A percentile compares a stretch with the other conserved stretches of the same genome.
Evolutionary conservation across 2,888 invertebrate genomes (phyloP).

Genomic region (Agrotis segetum): DNA sequence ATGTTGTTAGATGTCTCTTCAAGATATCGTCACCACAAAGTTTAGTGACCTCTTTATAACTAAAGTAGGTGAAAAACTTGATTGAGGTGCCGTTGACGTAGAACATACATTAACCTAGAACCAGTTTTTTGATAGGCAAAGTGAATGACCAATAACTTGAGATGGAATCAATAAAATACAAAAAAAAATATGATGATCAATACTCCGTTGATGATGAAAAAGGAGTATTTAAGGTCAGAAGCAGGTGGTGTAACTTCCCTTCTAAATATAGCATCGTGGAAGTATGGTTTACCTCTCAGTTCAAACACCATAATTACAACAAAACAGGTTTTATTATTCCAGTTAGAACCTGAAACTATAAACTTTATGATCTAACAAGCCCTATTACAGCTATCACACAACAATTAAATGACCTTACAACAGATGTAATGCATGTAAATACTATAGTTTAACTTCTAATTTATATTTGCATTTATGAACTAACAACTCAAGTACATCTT

Average conservation of each 20-base stretch:
- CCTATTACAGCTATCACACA: not conserved
- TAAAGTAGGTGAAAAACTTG: slow-evolving; percentile 32
- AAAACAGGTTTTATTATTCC: not conserved
- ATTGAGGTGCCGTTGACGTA: not conserved
- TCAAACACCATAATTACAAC: too few species aligned
- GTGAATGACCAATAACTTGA: slow-evolving; percentile 9
- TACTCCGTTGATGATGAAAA: not conserved
- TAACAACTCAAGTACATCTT: not conserved
- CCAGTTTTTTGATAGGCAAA: slow-evolving; percentile 28
- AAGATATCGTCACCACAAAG: slow-evolving; percentile 18
- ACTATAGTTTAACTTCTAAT: slow-evolving; percentile 22
- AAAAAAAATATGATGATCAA: not conserved
- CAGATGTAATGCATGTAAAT: not conserved
- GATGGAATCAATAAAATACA: not conserved
- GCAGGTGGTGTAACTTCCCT: not conserved
- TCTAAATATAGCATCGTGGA: not conserved
- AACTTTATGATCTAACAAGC: slow-evolving; percentile 4
- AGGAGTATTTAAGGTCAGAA: not conserved
- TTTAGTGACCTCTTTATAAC: slow-evolving; percentile 43
- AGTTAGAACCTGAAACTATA: not conserved
- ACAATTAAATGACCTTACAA: not conserved
- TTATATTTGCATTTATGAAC: slow-evolving; percentile 7
- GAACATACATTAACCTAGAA: slow-evolving; percentile 14
- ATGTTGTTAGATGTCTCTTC: slow-evolving; percentile 16
- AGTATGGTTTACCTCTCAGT: not conserved